phyloP scores from a whole-genome alignment of 2,113 vertebrate species.

The Uropsilus gracilis region DNA sequence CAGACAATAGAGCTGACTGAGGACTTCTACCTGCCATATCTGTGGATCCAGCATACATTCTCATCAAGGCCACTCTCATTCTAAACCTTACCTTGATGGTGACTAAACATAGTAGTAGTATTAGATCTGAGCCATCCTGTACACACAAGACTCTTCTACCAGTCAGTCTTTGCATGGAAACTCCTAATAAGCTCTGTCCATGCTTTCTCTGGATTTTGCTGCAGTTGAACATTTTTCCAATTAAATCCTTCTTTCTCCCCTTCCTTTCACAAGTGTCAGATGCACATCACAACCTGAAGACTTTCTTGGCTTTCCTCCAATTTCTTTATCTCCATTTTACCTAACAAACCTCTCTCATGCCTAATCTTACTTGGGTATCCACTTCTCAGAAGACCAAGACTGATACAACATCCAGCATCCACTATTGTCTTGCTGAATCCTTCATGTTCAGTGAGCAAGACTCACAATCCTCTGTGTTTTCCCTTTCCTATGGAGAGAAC shows the following conservation, averaged over 20 bases:
- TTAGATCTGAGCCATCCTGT: background rate
- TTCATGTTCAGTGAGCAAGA: background rate
- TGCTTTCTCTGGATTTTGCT: background rate
- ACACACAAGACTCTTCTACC: background rate
- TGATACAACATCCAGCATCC: background rate
- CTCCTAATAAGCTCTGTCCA: background rate
- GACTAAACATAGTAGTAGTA: background rate
- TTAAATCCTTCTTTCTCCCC: background rate
- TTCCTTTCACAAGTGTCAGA: background rate
- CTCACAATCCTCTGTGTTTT: background rate
- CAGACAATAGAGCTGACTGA: background rate
- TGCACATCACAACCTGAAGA: background rate
- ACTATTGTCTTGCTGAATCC: background rate
- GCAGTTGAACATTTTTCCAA: background rate
- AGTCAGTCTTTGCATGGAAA: background rate
- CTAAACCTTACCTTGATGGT: background rate
- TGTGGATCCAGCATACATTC: background rate
- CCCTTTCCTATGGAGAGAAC: background rate
- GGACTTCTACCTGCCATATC: background rate
- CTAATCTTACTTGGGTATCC: background rate
- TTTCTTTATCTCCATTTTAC: background rate
- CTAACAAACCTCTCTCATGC: background rate
- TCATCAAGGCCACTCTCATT: background rate
- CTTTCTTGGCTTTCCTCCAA: background rate
- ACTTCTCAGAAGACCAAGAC: background rate